phyloP scores from a whole-genome alignment of 1,140 invertebrate genomes.

The Zaprionus nigranus region DNA sequence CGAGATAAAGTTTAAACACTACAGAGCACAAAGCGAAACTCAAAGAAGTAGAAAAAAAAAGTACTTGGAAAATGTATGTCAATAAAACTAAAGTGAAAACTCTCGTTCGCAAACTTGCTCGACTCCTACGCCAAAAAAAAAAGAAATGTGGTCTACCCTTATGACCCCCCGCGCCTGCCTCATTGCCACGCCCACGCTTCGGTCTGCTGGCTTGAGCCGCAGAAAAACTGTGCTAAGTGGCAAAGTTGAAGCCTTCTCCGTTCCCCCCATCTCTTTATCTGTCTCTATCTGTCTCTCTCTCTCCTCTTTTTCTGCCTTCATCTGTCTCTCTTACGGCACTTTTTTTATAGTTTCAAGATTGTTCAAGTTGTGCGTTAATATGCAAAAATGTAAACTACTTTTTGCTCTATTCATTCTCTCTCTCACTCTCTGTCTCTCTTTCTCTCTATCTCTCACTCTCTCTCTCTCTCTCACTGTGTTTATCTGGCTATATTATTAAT shows the following conservation, averaged over 20 bases:
- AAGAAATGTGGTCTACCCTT: constrained; percentile 15
- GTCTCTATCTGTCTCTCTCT: neutral
- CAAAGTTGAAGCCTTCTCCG: constrained; percentile 29
- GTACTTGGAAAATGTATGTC: constrained; percentile 2
- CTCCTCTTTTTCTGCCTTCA: neutral
- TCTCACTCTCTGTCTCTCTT: neutral
- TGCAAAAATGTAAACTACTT: constrained; percentile 27
- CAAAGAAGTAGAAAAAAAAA: neutral
- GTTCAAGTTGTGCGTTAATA: constrained; percentile 17
- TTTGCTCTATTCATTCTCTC: neutral
- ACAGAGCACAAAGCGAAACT: neutral
- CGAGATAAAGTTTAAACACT: neutral
- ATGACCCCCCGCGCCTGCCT: neutral
- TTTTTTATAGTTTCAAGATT: constrained; percentile 17
- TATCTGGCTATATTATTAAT: constrained; percentile 17
- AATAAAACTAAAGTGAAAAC: constrained; percentile 18
- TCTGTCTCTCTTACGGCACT: neutral
- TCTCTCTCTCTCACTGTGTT: neutral
- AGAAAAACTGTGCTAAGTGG: constrained; percentile 39
- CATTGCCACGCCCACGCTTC: neutral
- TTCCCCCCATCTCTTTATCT: no score
- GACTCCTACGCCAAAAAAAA: constrained; percentile 19
- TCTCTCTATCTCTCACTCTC: neutral
- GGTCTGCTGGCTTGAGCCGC: neutral
- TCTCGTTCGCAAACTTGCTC: constrained; percentile 1